phyloP scores from a whole-genome alignment of 2,888 invertebrate genomes.

The Busseola fusca region DNA sequence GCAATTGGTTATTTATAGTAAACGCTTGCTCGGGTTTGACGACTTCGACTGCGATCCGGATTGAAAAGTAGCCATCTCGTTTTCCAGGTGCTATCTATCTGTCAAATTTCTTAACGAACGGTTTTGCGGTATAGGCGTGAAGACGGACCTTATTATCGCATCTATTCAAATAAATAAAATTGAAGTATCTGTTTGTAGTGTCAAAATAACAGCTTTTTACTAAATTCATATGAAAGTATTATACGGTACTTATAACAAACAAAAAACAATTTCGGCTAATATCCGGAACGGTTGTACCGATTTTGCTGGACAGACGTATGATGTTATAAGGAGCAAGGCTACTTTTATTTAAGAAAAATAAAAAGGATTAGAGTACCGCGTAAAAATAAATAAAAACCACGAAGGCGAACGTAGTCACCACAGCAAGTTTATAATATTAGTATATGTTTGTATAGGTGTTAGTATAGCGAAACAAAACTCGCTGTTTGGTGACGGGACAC shows the following conservation, averaged over 20 bases:
- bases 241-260: neutral
- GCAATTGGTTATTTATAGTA: conserved; percentile 8
- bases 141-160: neutral
- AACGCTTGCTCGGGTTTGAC: neutral
- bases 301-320: neutral
- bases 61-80: neutral
- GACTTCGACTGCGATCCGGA: neutral
- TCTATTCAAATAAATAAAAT: neutral
- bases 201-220: neutral
- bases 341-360: neutral
- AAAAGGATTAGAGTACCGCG: neutral
- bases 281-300: neutral
- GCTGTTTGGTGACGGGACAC: conserved; percentile 8
- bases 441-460: neutral
- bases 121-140: neutral
- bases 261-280: neutral
- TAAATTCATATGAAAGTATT: neutral
- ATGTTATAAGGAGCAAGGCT: neutral
- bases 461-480: conserved; percentile 14
- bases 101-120: neutral
- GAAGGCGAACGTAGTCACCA: neutral
- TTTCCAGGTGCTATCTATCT: neutral
- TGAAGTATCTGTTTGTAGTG: neutral
- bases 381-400: neutral
- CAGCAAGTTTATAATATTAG: neutral